These are phyloP conservation scores for Aleiodes alternator DNA, from an alignment of 2,888 invertebrate species.

Conservation along the genomic window DNA sequence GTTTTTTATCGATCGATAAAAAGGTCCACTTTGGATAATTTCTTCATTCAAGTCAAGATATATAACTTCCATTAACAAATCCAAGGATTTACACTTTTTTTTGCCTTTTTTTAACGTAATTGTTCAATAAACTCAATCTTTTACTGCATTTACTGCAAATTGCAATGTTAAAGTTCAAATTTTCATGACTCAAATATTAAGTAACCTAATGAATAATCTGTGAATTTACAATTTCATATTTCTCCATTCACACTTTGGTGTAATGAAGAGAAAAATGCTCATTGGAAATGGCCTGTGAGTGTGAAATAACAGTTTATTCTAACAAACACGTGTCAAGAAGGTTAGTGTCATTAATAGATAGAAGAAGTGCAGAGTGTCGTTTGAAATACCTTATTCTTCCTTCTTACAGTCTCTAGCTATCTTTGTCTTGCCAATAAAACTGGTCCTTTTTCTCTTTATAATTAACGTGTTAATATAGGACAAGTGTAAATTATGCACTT, in stretches of 20 bases:
- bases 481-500: conserved; percentile 26
- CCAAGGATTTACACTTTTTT: too few species aligned
- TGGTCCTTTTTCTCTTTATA: conserved; percentile 22
- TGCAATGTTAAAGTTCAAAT: too few species aligned
- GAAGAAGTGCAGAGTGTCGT: conserved; percentile 15
- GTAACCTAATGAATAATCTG: background rate
- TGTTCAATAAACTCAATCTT: too few species aligned
- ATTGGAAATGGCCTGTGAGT: conserved; percentile 54
- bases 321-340: conserved; percentile 67
- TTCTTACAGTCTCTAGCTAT: conserved; percentile 3
- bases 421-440: conserved; percentile 24
- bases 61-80: too few species aligned
- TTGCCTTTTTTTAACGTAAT: too few species aligned
- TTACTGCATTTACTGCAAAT: too few species aligned
- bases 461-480: conserved; percentile 26
- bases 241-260: conserved; percentile 54
- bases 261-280: too few species aligned
- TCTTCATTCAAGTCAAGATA: too few species aligned
- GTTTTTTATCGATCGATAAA: too few species aligned
- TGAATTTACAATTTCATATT: conserved; percentile 59
- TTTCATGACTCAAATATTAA: background rate
- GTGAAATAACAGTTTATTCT: conserved; percentile 63
- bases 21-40: too few species aligned
- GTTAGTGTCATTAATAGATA: conserved; percentile 54
- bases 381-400: conserved; percentile 27